A percentile compares a stretch with the other conserved stretches of the same genome.
phyloP scores from a whole-genome alignment of 2,888 invertebrate species.

The Agapostemon virescens region DNA sequence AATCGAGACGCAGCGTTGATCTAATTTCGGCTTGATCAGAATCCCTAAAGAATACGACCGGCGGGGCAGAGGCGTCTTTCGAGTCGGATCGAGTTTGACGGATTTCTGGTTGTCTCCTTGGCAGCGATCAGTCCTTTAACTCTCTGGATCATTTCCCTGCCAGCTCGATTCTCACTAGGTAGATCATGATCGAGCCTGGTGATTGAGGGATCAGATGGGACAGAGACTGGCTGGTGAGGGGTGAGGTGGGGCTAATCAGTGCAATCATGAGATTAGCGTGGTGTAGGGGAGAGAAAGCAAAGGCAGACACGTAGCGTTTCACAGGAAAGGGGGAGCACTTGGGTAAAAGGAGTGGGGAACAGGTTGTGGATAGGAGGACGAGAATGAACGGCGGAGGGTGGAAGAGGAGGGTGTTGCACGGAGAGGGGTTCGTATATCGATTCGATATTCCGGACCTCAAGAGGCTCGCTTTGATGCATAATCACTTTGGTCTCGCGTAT shows the following conservation, averaged over 20 bases:
- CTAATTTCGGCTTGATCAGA: neutral
- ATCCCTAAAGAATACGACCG: neutral
- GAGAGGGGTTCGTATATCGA: slow-evolving; percentile 64
- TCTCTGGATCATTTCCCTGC: slow-evolving; percentile 26
- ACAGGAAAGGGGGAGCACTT: slow-evolving; percentile 36
- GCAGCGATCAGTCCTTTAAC: slow-evolving; percentile 1
- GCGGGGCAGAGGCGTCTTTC: slow-evolving; percentile 12
- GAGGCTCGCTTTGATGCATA: slow-evolving; percentile 69
- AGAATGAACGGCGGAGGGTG: neutral
- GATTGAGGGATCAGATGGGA: slow-evolving; percentile 52
- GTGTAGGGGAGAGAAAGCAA: slow-evolving; percentile 44
- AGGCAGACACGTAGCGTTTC: slow-evolving; percentile 59
- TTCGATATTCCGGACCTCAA: slow-evolving; percentile 64
- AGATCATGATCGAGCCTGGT: slow-evolving; percentile 56
- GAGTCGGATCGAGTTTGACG: slow-evolving; percentile 5
- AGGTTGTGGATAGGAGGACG: neutral
- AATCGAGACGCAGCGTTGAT: neutral
- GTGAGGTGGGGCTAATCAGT: slow-evolving; percentile 63
- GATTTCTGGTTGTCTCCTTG: slow-evolving; percentile 11
- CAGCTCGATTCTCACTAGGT: slow-evolving; percentile 51
- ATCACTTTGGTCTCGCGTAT: slow-evolving; percentile 63
- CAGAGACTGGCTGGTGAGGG: slow-evolving; percentile 13
- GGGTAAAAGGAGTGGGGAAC: slow-evolving; percentile 10
- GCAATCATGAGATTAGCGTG: slow-evolving; percentile 66
- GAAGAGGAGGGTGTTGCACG: neutral